Base-by-base conservation (phyloP, 2,888 invertebrate species). In the Drosophila anomalipes region DNA sequence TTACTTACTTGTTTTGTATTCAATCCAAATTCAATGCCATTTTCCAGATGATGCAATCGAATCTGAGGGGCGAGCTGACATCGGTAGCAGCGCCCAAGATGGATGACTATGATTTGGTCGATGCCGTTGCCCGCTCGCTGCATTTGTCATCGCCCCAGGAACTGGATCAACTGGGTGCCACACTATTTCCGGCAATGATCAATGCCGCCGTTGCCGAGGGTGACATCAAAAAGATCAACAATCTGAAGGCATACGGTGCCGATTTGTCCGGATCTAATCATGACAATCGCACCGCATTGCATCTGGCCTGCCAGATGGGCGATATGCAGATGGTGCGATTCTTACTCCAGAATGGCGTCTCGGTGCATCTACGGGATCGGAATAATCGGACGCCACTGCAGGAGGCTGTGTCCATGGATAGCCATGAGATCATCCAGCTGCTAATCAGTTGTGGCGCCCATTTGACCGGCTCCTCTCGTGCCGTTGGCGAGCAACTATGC, bases 21-120 rank as follows among this genome's bases (percentile, higher is more conserved):
- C 1, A 5, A 33, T 44, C 39, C 4, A 4, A 10, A 41, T 41
- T 41, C 10, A 47, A 26, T 47, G 26, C 16, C 16, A 47, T 26
- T 28, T 65, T 56, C 35, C 92, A 97, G 96, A 96, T 97, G 95
- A 96, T 98, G 95, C 94, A 95, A 75, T 95, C 95, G 1, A 97
- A 96, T 91, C 94, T 98, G 39, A 94, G 98, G 57, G 98, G 98
- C 1, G 98, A 98, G 92, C 92, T 98, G 81, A 97, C 97, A 0
- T 92, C 94, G 0, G 75, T 77, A 3, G 78, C 84, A 22, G 81
- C 89, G 0, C 73, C 91, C 1, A 81, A 91, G 69, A 92, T 93
- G 89, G 91, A 93, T 54, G 94, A 95, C 71, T 94, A 94, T 73
- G 94, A 95, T 81, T 92, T 95, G 26, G 94, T 95, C 9, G 95